Percentiles rank a stretch among this genome's conserved stretches.
These are phyloP conservation scores for Protomyctophum bolini DNA, from an alignment of 2,113 vertebrate species.

Conservation along the genomic window DNA sequence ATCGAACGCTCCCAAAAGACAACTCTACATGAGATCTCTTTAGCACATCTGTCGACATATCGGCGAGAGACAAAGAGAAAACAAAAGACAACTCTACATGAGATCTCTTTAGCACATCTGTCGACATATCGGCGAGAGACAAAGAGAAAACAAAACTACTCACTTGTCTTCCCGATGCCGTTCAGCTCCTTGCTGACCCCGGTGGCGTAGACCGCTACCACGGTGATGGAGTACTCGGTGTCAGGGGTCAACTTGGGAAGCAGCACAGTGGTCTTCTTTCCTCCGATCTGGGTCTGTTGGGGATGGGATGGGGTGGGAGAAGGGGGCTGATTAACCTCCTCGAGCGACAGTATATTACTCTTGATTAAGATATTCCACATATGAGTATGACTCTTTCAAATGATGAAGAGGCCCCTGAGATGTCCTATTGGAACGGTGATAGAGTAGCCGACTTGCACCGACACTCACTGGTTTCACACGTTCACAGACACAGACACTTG, in stretches of 20 bases:
- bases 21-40: too few relatives aligned
- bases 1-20: too few relatives aligned
- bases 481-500: not conserved
- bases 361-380: not conserved
- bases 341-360: not conserved
- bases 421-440: too few relatives aligned
- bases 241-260: slow-evolving; percentile 94
- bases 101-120: too few relatives aligned
- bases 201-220: slow-evolving; percentile 85
- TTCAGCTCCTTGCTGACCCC: slow-evolving; percentile 86
- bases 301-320: not conserved
- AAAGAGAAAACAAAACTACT: slow-evolving; percentile 34
- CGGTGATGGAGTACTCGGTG: slow-evolving; percentile 88
- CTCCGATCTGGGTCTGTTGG: slow-evolving; percentile 86
- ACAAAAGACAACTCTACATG: too few relatives aligned
- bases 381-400: not conserved
- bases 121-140: too few relatives aligned
- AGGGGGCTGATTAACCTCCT: not conserved
- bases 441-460: too few relatives aligned
- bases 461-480: not conserved
- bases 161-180: slow-evolving; percentile 93
- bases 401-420: not conserved
- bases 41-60: too few relatives aligned
- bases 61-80: too few relatives aligned
- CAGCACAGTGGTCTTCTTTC: slow-evolving; percentile 88